Evolutionary conservation across 2,113 vertebrate species (phyloP), one percentile per base, ranked within the genome.

Genomic region (Oreochromis niloticus): DNA sequence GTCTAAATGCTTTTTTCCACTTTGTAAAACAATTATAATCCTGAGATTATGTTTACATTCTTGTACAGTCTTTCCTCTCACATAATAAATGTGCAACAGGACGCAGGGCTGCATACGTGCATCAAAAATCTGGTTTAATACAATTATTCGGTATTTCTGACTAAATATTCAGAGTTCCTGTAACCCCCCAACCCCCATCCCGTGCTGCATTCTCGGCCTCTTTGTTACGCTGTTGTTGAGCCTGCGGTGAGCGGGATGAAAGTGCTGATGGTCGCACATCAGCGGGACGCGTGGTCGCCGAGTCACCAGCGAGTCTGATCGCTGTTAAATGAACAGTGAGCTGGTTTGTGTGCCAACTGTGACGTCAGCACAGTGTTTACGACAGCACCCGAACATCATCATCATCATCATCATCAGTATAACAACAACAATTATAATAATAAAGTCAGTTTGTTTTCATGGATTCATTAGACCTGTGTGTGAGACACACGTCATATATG

Each of bases 171-270:
- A 6, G 59, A 19, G 30, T 36, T 43, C 63, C 36, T 1, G 63
- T 13, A n/a, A 39, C 11, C 34, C n/a, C 13, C 7, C 24, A 0
- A 6, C 7, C n/a, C 13, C 7, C 13, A 0, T 6, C 7, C 17
- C 6, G 4, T n/a, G 61, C 34, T 39, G 19, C 61, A 22, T 66
- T 66, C 34, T 66, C 1, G 6, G 19, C 34, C 19, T 36, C 34
- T 22, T 7, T 22, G 34, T 13, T 39, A 22, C 4, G 6, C 34
- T 3, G 7, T 0, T 22, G 59, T 19, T 63, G 59, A 63, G 16
- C 59, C 30, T 61, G 57, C 30, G 1, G 14, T 56, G 14, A 32
- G 14, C 22, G 2, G 0, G 19, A 68, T 68, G n/a, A 68, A 68
- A 8, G 36, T 41, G 36, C 63, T 36, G 61, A 36, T 19, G 32